phyloP scores from a whole-genome alignment of 1,140 invertebrate genomes.

The Zelostemma sp. region DNA sequence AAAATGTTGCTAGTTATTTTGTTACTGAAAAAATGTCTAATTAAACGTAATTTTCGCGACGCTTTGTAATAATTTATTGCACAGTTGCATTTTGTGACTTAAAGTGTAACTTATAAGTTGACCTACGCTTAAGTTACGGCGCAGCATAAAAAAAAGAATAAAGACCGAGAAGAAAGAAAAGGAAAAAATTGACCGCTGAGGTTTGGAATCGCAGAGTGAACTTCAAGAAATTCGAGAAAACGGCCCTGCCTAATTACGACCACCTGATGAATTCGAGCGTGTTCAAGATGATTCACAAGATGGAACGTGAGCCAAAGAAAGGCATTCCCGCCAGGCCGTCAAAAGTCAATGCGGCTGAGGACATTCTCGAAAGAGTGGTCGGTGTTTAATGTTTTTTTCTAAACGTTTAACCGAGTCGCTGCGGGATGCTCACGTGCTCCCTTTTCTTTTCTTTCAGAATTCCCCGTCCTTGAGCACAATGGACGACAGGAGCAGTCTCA shows the following conservation, averaged over 20 bases:
- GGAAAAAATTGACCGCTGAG: too few relatives aligned
- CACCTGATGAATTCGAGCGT: constrained; percentile 81
- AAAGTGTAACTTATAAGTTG: too few relatives aligned
- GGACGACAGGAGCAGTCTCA: constrained; percentile 53
- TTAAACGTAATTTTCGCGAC: too few relatives aligned
- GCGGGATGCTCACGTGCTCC: neutral
- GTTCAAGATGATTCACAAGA: constrained; percentile 80
- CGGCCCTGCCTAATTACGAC: constrained; percentile 74
- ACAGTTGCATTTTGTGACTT: too few relatives aligned
- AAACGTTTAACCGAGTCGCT: constrained; percentile 5
- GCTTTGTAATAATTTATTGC: too few relatives aligned
- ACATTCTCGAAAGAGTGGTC: constrained; percentile 69
- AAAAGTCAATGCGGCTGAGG: constrained; percentile 77
- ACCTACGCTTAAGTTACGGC: too few relatives aligned
- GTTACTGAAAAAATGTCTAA: too few relatives aligned
- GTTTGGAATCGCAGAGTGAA: constrained; percentile 75
- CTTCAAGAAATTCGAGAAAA: constrained; percentile 83
- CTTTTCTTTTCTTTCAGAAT: constrained; percentile 49
- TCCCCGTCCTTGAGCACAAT: constrained; percentile 57
- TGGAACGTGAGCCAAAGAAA: constrained; percentile 75
- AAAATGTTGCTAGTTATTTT: too few relatives aligned
- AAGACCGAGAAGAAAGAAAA: too few relatives aligned
- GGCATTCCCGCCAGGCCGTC: constrained; percentile 76
- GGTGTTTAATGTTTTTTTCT: constrained; percentile 35
- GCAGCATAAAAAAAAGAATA: too few relatives aligned